Base-by-base conservation (phyloP, 2,113 vertebrate species). In the Peucedramus taeniatus region DNA sequence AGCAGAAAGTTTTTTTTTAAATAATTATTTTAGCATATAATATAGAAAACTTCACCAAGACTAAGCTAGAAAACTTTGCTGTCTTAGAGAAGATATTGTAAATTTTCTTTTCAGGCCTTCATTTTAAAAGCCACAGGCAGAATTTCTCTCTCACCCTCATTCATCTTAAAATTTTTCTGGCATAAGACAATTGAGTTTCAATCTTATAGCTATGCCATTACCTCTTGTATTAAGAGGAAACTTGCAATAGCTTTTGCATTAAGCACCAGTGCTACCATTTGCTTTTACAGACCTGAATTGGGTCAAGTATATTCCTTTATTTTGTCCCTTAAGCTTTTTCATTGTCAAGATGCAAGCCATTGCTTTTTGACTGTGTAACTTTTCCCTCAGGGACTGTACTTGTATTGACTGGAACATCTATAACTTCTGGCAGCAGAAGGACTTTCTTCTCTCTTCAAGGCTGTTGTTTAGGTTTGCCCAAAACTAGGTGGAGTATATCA, bases 401-500 rank as follows among this genome's bases (percentile, higher is more conserved):
- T 90, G 10, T 68, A 13, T 56, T 80, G 56, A 61, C 35, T 40
- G 33, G 35, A 83, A 50, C 31, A 42, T 45, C 23, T 85, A 2
- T 49, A 75, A 68, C 12, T 78, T 85, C 26, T 61, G 33, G 7
- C 37, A 72, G 23, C 14, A 66, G 77, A 35, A 71, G 10, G 7
- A 14, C 42, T 51, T 75, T 50, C 20, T 65, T 70, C 23, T 59
- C 10, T 63, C 23, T 71, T 75, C 35, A 50, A 45, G 11, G 39
- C 18, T 74, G 2, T 15, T 80, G 2, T 59, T 74, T 37, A 51
- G 12, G 10, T 15, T 28, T 50, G 24, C 50, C 39, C 37, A 56
- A 79, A 87, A 60, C 9, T 10, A 28, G 2, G 6, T 31, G 11
- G 18, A 68, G 3, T 0, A 0, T 49, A 37, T 26, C 2, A 9